Base-by-base conservation (phyloP, 2,888 invertebrate genomes). In the Nemurella pictetii region DNA sequence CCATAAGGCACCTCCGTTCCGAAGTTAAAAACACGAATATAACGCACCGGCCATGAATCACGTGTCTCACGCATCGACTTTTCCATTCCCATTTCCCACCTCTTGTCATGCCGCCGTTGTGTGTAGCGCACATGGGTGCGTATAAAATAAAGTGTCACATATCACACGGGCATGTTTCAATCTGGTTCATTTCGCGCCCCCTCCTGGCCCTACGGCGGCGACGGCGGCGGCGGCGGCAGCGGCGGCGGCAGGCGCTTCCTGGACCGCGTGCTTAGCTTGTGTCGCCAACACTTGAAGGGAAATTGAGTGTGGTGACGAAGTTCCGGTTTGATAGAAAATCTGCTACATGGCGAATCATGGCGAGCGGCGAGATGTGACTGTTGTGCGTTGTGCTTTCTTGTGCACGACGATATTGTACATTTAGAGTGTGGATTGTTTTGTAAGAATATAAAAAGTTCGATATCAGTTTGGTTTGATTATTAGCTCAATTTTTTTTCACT, bases 221-320 rank as follows among this genome's bases (percentile, higher is more conserved):
- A 3, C 32, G n/a, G n/a, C n/a, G n/a, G n/a, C n/a, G n/a, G n/a
- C n/a, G n/a, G n/a, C n/a, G n/a, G n/a, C n/a, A n/a, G n/a, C n/a
- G n/a, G n/a, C n/a, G n/a, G n/a, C n/a, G n/a, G n/a, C 29, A 5
- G 80, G 0, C 7, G 80, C 0, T 28, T 55, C 30, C 74, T 25
- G 73, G 32, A n/a, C 32, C 27, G 74, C 27, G 55, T 3, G 75
- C 26, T 75, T 9, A 75, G 75, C 12, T 75, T 75, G 75, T 75
- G 75, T 28, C 2, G 32, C 29, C 78, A 77, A 85, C 80, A 85
- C 35, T 85, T 75, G 83, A 55, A 84, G 83, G 86, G 86, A 86
- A 86, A 86, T 86, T 86, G 86, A 86, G 86, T 85, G 85, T 27
- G 86, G 86, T 86, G 86, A 83, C 85, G 36, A n/a, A 35, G 75